These are phyloP conservation scores for Melanargia galathea DNA, from an alignment of 2,888 invertebrate genomes.

Conservation along the genomic window DNA sequence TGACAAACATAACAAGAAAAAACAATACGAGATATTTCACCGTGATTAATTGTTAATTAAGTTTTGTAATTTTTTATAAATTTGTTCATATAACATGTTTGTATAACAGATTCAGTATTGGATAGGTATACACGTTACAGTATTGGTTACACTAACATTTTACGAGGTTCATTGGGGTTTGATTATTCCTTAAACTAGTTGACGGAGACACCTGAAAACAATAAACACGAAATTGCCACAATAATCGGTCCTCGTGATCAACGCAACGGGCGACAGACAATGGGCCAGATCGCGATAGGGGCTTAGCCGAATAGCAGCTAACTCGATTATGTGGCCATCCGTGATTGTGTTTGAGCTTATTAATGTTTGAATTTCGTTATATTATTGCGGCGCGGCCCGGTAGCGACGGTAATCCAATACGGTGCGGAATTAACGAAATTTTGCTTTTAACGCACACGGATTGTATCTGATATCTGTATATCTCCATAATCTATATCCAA, in stretches of 20 bases:
- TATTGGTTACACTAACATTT: slow-evolving; percentile 52
- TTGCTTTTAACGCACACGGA: slow-evolving; percentile 56
- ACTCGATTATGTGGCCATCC: slow-evolving; percentile 81
- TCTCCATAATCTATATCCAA: too few species aligned
- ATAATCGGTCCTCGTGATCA: slow-evolving; percentile 80
- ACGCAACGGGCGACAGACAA: slow-evolving; percentile 74
- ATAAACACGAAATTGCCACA: slow-evolving; percentile 79
- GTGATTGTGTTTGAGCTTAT: slow-evolving; percentile 80
- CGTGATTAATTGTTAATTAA: too few species aligned
- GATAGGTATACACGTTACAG: background rate
- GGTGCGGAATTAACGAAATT: slow-evolving; percentile 69
- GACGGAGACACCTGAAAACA: slow-evolving; percentile 77
- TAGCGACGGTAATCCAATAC: slow-evolving; percentile 73
- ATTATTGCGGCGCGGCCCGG: slow-evolving; percentile 71
- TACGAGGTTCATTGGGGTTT: slow-evolving; percentile 53
- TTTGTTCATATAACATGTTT: too few species aligned
- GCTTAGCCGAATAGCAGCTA: slow-evolving; percentile 80
- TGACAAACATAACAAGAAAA: too few species aligned
- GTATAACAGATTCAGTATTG: background rate
- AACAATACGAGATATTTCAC: too few species aligned
- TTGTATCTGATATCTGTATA: slow-evolving; percentile 17
- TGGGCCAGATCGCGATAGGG: slow-evolving; percentile 79
- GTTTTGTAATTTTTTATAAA: too few species aligned
- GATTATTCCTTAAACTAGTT: slow-evolving; percentile 62
- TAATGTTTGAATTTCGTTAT: slow-evolving; percentile 82